Evolutionary conservation across 2,797 vertebrate genomes (phyloP).

Genomic region (Pogonophryne albipinna): DNA sequence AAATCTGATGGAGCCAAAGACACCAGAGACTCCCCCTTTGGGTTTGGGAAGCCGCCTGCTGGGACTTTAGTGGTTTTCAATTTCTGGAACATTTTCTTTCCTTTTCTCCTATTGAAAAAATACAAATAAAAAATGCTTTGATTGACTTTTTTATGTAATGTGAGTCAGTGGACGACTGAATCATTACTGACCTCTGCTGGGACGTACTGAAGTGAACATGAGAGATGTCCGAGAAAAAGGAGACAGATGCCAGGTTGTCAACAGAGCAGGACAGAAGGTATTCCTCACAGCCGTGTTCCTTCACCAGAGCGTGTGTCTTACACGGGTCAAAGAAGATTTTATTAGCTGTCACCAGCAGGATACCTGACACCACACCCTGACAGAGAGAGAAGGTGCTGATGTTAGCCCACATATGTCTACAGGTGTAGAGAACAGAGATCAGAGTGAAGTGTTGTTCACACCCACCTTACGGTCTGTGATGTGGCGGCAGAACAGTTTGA

Average conservation of each 20-base stretch:
- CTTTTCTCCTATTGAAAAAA: constrained; percentile 73
- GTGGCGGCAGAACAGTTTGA: constrained; percentile 86
- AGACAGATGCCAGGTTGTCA: constrained; percentile 80
- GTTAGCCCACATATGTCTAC: background rate
- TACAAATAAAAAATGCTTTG: background rate
- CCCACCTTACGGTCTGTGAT: constrained; percentile 87
- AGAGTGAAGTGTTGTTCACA: background rate
- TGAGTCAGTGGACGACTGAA: background rate
- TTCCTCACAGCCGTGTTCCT: constrained; percentile 87
- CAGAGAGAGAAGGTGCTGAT: background rate
- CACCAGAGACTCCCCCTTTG: constrained; percentile 38
- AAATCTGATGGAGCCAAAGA: constrained; percentile 46
- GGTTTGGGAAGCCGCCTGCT: constrained; percentile 23
- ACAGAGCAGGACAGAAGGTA: constrained; percentile 86
- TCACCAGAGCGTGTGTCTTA: constrained; percentile 86
- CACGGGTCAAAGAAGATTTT: constrained; percentile 89
- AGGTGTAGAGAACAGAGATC: no score
- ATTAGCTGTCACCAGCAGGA: constrained; percentile 85
- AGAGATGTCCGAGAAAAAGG: constrained; percentile 85
- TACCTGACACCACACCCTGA: constrained; percentile 86
- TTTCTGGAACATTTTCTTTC: constrained; percentile 73
- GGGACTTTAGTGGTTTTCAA: constrained; percentile 55
- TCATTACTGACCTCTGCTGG: constrained; percentile 78
- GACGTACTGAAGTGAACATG: constrained; percentile 82
- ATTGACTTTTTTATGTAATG: background rate